Percentiles rank a stretch among this genome's conserved stretches.
These are phyloP conservation scores for Anguilla rostrata DNA, from an alignment of 2,113 vertebrate genomes.

Conservation along the genomic window DNA sequence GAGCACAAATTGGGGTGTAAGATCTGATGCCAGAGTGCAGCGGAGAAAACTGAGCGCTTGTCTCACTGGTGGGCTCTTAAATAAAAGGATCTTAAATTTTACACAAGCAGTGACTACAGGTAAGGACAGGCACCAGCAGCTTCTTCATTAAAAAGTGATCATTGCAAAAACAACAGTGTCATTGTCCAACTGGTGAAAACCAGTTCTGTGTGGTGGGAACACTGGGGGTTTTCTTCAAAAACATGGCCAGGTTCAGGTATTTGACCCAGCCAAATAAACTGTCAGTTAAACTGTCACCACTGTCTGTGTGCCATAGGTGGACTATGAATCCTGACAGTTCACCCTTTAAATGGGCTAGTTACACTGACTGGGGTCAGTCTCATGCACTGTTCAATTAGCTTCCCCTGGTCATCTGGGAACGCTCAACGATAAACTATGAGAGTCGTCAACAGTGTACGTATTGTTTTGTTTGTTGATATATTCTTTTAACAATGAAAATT, in stretches of 20 bases:
- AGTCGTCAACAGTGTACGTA: slow-evolving; percentile 59
- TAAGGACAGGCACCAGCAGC: too few relatives aligned
- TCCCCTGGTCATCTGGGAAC: neutral
- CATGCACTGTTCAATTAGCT: neutral
- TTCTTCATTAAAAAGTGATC: neutral
- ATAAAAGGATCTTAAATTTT: too few relatives aligned
- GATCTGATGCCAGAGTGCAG: too few relatives aligned
- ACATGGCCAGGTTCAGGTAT: slow-evolving; percentile 10
- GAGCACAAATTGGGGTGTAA: too few relatives aligned
- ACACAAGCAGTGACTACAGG: too few relatives aligned
- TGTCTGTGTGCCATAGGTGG: neutral
- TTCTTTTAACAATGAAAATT: neutral
- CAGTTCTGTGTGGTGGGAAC: neutral
- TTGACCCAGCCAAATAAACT: neutral
- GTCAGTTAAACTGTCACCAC: slow-evolving; percentile 18
- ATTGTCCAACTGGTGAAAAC: neutral
- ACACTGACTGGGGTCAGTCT: neutral
- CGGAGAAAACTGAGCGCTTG: too few relatives aligned
- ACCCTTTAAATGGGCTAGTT: neutral
- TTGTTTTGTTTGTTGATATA: neutral
- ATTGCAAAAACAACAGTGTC: neutral
- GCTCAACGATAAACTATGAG: slow-evolving; percentile 50
- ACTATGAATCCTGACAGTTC: neutral
- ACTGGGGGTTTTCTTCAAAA: slow-evolving; percentile 9
- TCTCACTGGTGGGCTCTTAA: too few relatives aligned